Conservation (phyloP, 2,113 vertebrate genomes). For the Microcebus tavaratra region DNA sequence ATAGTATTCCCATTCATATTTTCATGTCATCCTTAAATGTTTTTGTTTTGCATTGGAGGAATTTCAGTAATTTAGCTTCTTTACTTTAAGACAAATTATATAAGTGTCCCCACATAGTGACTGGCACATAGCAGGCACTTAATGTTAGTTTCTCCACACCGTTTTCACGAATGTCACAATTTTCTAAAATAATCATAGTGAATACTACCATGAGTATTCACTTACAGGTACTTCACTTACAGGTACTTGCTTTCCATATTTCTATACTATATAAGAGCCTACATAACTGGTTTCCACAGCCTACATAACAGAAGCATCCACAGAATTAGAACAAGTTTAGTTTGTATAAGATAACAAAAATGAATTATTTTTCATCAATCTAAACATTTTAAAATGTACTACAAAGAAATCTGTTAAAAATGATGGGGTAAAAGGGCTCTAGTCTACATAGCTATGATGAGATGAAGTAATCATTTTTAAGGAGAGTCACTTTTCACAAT, state of each 20-base stretch:
- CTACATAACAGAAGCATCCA: neutral
- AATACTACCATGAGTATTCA: neutral
- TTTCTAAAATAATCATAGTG: neutral
- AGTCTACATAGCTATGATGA: neutral
- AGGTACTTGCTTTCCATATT: neutral
- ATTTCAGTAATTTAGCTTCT: neutral
- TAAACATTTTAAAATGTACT: constrained; percentile 30
- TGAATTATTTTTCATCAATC: constrained; percentile 4
- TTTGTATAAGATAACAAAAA: neutral
- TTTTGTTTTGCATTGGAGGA: neutral
- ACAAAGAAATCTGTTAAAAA: constrained; percentile 42
- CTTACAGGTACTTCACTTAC: neutral
- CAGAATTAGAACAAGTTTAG: constrained; percentile 25
- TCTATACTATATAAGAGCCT: neutral
- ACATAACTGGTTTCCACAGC: neutral
- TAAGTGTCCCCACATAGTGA: neutral
- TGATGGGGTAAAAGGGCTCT: neutral
- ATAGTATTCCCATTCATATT: neutral
- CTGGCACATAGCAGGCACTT: neutral
- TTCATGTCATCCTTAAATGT: neutral
- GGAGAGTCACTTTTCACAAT: neutral
- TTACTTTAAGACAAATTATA: neutral
- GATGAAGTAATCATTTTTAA: constrained; percentile 15
- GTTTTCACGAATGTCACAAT: neutral
- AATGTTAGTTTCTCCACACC: neutral